Conservation (phyloP, 2,113 vertebrate species). For the Sylvietta virens region DNA sequence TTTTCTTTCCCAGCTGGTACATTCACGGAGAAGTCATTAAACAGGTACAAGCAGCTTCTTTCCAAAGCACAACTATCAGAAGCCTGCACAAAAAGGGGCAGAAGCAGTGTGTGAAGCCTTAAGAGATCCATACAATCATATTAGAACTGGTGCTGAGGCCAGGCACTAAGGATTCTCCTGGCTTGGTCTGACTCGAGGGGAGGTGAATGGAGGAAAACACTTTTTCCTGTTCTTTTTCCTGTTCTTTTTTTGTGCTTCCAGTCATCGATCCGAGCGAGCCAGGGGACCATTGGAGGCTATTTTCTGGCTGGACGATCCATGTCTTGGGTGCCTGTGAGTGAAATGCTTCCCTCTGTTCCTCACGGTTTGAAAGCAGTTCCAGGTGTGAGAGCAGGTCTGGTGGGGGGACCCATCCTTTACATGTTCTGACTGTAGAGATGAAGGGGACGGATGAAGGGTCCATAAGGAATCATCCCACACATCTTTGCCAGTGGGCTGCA, state of each 20-base stretch:
- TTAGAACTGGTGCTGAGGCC: background rate
- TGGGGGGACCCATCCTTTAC: too few species aligned
- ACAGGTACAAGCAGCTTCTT: background rate
- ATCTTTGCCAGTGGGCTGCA: background rate
- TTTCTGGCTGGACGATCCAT: conserved; percentile 92
- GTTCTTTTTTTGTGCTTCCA: conserved; percentile 40
- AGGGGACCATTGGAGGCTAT: conserved; percentile 86
- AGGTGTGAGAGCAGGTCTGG: background rate
- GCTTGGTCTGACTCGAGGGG: background rate
- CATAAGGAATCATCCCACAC: background rate
- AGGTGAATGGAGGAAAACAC: background rate
- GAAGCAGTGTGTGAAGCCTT: background rate
- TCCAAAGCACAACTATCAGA: background rate
- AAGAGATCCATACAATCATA: background rate
- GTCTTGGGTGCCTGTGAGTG: conserved; percentile 95
- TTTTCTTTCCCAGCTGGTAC: background rate
- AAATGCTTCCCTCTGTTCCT: background rate
- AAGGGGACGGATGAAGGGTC: background rate
- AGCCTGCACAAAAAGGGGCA: background rate
- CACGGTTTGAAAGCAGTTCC: background rate
- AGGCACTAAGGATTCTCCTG: background rate
- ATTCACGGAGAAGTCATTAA: background rate
- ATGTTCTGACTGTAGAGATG: background rate
- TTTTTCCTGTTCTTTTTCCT: background rate
- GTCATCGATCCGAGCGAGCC: conserved; percentile 84